Conservation (phyloP, 1,140 invertebrate genomes). For the Drosophila nigrodunni region DNA sequence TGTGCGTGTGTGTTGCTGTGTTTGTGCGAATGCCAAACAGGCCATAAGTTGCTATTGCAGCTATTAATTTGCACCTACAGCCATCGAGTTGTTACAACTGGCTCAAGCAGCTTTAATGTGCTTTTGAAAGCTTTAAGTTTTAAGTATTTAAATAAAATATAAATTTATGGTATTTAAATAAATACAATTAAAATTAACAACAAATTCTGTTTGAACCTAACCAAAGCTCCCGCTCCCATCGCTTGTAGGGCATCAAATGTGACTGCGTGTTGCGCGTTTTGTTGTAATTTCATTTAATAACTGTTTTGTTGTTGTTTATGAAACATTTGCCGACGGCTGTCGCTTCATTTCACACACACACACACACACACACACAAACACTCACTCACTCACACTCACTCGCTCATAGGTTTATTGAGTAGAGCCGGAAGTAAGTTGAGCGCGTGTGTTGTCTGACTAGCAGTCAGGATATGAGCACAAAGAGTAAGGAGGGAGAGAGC, state of each 20-base stretch:
- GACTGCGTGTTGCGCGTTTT: slow-evolving; percentile 40
- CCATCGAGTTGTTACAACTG: not conserved
- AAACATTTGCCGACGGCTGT: slow-evolving; percentile 78
- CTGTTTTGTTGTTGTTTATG: slow-evolving; percentile 79
- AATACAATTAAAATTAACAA: too few relatives aligned
- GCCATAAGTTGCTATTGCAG: not conserved
- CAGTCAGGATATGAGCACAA: not conserved
- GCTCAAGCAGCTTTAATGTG: not conserved
- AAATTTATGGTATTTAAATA: too few relatives aligned
- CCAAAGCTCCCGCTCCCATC: not conserved
- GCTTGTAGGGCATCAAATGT: slow-evolving; percentile 32
- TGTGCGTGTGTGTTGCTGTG: slow-evolving; percentile 1
- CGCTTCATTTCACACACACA: slow-evolving; percentile 71
- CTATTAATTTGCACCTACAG: slow-evolving; percentile 22
- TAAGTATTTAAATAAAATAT: too few relatives aligned
- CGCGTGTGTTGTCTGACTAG: slow-evolving; percentile 41
- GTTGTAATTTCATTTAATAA: slow-evolving; percentile 75
- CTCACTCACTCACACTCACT: not conserved
- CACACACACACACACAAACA: slow-evolving; percentile 25
- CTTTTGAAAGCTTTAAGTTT: not conserved
- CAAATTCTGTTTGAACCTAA: not conserved
- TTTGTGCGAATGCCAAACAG: slow-evolving; percentile 9
- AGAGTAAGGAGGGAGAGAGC: not conserved
- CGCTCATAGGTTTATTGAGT: slow-evolving; percentile 3
- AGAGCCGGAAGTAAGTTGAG: slow-evolving; percentile 64